A percentile compares a stretch with the other conserved stretches of the same genome.
phyloP scores from a whole-genome alignment of 2,888 invertebrate genomes.

The Drosophila stalkeri region DNA sequence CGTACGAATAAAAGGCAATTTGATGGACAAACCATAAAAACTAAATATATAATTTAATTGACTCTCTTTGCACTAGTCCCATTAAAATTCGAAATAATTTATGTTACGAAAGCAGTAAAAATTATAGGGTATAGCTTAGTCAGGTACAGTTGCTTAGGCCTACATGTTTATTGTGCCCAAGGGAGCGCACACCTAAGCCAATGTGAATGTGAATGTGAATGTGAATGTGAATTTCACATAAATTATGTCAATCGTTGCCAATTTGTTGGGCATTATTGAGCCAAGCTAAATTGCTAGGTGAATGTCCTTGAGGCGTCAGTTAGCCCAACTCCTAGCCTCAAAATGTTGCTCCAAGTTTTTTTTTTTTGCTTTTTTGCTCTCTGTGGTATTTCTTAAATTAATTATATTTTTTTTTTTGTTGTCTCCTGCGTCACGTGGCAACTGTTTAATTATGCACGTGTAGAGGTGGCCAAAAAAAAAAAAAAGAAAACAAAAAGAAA shows the following conservation, averaged over 20 bases:
- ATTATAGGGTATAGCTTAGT: neutral
- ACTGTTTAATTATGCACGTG: slow-evolving; percentile 70
- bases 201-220: slow-evolving; percentile 57
- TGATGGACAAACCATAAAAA: neutral
- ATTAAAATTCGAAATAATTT: neutral
- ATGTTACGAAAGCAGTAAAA: no score
- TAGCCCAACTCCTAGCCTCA: slow-evolving; percentile 26
- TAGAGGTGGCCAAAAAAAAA: slow-evolving; percentile 9
- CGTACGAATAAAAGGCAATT: neutral
- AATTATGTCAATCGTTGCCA: slow-evolving; percentile 74
- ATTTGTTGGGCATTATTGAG: slow-evolving; percentile 66
- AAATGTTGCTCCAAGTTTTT: slow-evolving; percentile 49
- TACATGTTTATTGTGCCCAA: slow-evolving; percentile 62
- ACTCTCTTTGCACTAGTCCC: no score
- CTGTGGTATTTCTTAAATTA: slow-evolving; percentile 1
- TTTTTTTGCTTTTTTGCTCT: slow-evolving; percentile 5
- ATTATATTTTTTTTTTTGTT: slow-evolving; percentile 29
- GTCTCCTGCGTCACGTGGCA: slow-evolving; percentile 47
- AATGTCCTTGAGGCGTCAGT: slow-evolving; percentile 23
- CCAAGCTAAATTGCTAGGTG: slow-evolving; percentile 43
- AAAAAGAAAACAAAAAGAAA: neutral
- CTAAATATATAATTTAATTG: no score
- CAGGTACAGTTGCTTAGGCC: neutral
- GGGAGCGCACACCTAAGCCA: slow-evolving; percentile 47
- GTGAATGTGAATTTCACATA: slow-evolving; percentile 62